Evolutionary conservation across 2,113 vertebrate species (phyloP).

Genomic region (Thryonomys swinderianus): DNA sequence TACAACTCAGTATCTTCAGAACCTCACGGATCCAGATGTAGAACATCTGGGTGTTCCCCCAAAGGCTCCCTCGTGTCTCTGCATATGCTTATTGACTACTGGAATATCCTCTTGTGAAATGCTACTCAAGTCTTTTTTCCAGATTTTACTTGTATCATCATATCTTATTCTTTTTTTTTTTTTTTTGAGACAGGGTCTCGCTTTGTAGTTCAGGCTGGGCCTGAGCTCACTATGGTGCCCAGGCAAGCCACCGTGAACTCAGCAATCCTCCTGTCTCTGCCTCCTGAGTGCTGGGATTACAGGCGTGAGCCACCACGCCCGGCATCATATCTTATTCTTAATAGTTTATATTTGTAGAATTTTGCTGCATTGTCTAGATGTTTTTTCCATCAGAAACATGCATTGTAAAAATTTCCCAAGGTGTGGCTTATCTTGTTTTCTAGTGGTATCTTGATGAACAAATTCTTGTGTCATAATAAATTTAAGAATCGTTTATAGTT

Average conservation of each 20-base stretch:
- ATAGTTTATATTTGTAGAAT: background rate
- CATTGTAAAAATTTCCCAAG: background rate
- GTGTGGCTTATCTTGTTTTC: background rate
- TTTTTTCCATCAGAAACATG: background rate
- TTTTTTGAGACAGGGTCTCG: too few relatives aligned
- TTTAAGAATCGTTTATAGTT: background rate
- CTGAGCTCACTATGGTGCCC: too few relatives aligned
- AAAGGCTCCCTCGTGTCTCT: background rate
- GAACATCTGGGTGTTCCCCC: background rate
- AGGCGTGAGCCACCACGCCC: too few relatives aligned
- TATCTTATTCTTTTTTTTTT: background rate
- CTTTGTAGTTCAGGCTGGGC: too few relatives aligned
- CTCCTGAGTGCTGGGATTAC: too few relatives aligned
- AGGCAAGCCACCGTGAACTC: too few relatives aligned
- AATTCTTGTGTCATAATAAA: background rate
- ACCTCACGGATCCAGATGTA: background rate
- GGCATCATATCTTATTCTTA: background rate
- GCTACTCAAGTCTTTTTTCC: background rate
- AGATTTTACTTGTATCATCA: background rate
- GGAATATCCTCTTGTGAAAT: background rate
- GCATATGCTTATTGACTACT: background rate
- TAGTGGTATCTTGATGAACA: background rate
- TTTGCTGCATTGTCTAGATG: background rate
- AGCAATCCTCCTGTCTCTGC: too few relatives aligned
- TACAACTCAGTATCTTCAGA: background rate